Percentiles rank a stretch among this genome's conserved stretches.
Conservation (phyloP, 2,797 vertebrate species). For the Okamejei kenojei region DNA sequence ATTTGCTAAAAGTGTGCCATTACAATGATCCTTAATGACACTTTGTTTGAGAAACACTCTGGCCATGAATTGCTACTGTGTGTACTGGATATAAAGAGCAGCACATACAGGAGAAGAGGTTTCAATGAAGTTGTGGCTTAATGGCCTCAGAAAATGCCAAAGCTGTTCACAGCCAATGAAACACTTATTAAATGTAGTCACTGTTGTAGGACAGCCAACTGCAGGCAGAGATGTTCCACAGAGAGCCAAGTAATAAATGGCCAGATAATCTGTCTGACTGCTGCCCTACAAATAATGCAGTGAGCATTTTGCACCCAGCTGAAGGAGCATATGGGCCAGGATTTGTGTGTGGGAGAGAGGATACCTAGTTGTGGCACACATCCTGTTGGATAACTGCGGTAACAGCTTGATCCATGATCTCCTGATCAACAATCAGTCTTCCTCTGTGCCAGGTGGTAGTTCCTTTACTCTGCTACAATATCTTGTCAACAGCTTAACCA, state of each 20-base stretch:
- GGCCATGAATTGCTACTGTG: background rate
- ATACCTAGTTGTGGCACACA: no score
- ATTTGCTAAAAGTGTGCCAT: background rate
- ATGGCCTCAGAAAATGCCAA: background rate
- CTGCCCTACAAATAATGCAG: background rate
- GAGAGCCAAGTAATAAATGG: background rate
- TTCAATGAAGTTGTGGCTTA: background rate
- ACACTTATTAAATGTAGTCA: background rate
- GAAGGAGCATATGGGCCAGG: background rate
- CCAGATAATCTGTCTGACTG: background rate
- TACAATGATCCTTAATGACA: background rate
- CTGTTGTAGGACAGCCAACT: background rate
- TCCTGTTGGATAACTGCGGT: no score
- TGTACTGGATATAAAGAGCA: background rate
- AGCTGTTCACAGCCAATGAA: background rate
- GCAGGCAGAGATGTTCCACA: background rate
- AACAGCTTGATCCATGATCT: no score
- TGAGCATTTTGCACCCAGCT: background rate
- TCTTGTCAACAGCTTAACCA: no score
- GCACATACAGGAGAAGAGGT: background rate
- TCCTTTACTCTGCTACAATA: no score
- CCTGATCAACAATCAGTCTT: no score
- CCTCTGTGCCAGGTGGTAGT: no score
- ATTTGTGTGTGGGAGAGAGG: background rate
- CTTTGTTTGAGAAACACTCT: background rate